Base-by-base conservation (phyloP, 2,797 vertebrate genomes). In the Streptopelia turtur region DNA sequence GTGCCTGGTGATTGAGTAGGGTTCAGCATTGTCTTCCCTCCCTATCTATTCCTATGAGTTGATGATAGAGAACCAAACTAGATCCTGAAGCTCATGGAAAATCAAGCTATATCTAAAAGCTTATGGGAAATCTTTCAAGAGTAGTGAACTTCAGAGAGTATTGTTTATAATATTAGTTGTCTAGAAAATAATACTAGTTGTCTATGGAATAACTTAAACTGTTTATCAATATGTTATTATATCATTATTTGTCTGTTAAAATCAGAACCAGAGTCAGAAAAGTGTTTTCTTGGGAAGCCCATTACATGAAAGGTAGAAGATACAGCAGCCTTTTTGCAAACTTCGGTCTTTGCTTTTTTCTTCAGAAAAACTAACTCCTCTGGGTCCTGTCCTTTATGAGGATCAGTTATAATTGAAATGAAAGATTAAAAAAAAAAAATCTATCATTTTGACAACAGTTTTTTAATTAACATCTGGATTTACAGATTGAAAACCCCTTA, bases 401-500 rank as follows among this genome's bases (percentile, higher is more conserved):
- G 57, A 94, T 89, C 93, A 93, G n/a, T 33, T 33, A 85, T 50
- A 91, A 83, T 60, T 87, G 52, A 83, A 93, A 80, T 3, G 9
- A 56, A 83, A 92, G 60, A 87, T 83, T 81, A 64, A 69, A 78
- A 87, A 45, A 89, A 55, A 43, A 78, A 17, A 68, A 33, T 43
- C 39, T 80, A 39, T 70, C n/a, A 66, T 77, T 94, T 77, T 91
- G 49, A 83, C 31, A 93, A 71, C 18, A 50, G 61, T 23, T 80
- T 89, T 85, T 85, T 77, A 93, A 96, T 87, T 94, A 87, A 68
- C 23, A 68, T 37, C 18, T 77, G 60, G 56, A 71, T 87, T 83
- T 70, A 70, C 0, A 0, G 75, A 87, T 94, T 89, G 76, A 79
- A 89, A 64, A 16, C 4, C 2, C 6, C 12, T 66, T 64, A 37